A percentile compares a stretch with the other conserved stretches of the same genome.
Conservation (phyloP, 2,797 vertebrate species). For the Sitta carolinensis region DNA sequence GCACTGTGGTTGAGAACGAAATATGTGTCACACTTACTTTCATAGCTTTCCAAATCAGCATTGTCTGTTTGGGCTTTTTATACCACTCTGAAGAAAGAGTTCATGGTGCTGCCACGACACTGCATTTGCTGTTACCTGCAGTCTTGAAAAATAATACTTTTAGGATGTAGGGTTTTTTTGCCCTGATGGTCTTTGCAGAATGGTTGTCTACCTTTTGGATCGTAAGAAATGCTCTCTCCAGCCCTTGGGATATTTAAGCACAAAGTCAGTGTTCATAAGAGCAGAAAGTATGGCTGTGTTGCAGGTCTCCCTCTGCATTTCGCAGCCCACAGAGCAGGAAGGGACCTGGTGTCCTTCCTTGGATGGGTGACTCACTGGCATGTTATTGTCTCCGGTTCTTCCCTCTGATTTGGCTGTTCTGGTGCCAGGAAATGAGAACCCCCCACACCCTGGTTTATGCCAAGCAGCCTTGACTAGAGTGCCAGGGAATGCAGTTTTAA, state of each 20-base stretch:
- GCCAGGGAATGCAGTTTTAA: constrained; percentile 22
- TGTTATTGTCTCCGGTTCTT: constrained; percentile 51
- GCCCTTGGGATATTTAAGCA: not conserved
- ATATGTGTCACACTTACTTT: not conserved
- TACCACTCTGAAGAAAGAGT: not conserved
- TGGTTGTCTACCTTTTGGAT: constrained; percentile 2
- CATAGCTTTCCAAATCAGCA: not conserved
- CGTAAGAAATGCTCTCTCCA: not conserved
- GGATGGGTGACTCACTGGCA: constrained; percentile 61
- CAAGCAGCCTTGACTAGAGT: not conserved
- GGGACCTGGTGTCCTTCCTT: constrained; percentile 43
- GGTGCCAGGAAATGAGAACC: constrained; percentile 56
- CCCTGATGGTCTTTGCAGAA: not conserved
- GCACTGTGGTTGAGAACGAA: not conserved
- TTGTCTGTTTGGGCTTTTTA: not conserved
- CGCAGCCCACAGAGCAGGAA: constrained; percentile 48
- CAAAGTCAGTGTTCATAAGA: constrained; percentile 29
- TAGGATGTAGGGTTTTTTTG: rapidly evolving
- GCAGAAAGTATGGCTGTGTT: constrained; percentile 31
- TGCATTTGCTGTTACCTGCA: not conserved
- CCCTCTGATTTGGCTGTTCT: constrained; percentile 38
- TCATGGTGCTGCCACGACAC: not conserved
- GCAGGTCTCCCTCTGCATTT: constrained; percentile 47
- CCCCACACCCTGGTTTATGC: constrained; percentile 19
- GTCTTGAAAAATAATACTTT: not conserved